phyloP scores from a whole-genome alignment of 2,888 invertebrate species.

The Oligia fasciuncula region DNA sequence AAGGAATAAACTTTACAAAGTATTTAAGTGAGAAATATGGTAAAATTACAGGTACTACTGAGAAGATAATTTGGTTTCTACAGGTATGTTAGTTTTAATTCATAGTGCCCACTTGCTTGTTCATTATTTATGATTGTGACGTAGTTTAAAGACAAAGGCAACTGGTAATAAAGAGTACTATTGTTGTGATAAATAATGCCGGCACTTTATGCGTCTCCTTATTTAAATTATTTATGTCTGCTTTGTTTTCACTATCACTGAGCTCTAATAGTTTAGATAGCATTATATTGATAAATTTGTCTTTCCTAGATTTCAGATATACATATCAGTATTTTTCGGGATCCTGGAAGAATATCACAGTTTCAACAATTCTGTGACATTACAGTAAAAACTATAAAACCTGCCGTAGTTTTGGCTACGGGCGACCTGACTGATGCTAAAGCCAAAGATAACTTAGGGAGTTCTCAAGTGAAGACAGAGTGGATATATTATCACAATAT shows the following conservation, averaged over 20 bases:
- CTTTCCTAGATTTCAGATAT: slow-evolving; percentile 94
- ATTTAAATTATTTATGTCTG: slow-evolving; percentile 20
- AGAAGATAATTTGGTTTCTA: slow-evolving; percentile 93
- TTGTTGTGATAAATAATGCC: slow-evolving; percentile 31
- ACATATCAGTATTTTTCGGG: slow-evolving; percentile 96
- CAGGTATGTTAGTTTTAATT: slow-evolving; percentile 89
- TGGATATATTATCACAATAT: slow-evolving; percentile 94
- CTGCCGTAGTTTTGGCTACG: slow-evolving; percentile 94
- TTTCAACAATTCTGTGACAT: slow-evolving; percentile 94
- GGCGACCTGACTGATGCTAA: slow-evolving; percentile 98
- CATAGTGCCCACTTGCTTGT: slow-evolving; percentile 26
- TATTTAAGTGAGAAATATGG: slow-evolving; percentile 82
- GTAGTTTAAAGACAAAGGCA: slow-evolving; percentile 61
- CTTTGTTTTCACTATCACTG: slow-evolving; percentile 15
- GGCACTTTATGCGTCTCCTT: background rate
- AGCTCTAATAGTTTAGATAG: background rate
- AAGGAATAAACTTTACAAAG: slow-evolving; percentile 79
- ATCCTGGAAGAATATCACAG: slow-evolving; percentile 93
- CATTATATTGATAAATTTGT: background rate
- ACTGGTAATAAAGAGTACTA: slow-evolving; percentile 23
- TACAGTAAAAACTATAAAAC: slow-evolving; percentile 93
- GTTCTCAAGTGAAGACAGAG: slow-evolving; percentile 94
- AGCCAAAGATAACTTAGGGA: slow-evolving; percentile 93
- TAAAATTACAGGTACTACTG: slow-evolving; percentile 87
- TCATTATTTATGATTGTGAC: slow-evolving; percentile 52